Evolutionary conservation across 2,888 invertebrate genomes (phyloP).

Genomic region (Dyspetes luteomarginatus): DNA sequence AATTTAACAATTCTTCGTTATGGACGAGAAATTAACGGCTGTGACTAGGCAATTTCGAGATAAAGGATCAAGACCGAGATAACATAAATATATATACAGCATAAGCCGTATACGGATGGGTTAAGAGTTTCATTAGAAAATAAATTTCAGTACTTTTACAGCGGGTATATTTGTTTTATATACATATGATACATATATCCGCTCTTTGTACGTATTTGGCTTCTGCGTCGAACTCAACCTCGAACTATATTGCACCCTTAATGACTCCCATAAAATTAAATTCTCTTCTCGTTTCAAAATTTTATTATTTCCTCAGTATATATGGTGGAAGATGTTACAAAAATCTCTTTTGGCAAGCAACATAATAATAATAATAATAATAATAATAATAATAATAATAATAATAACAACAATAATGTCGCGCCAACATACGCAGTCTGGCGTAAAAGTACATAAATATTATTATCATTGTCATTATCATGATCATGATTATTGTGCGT

Average conservation of each 20-base stretch:
- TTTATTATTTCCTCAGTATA: too few relatives aligned
- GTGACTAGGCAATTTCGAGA: slow-evolving; percentile 23
- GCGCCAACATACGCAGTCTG: not conserved
- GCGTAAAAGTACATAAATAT: not conserved
- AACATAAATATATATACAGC: not conserved
- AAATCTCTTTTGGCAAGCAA: too few relatives aligned
- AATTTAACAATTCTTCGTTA: not conserved
- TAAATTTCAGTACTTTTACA: slow-evolving; percentile 27
- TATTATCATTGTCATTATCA: not conserved
- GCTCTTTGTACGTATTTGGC: not conserved
- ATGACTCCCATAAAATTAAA: slow-evolving; percentile 25
- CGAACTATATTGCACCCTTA: slow-evolving; percentile 12
- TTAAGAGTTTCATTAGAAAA: slow-evolving; percentile 34
- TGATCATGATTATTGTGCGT: too few relatives aligned
- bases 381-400: not conserved
- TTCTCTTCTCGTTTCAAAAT: not conserved
- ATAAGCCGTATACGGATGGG: not conserved
- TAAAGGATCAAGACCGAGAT: not conserved
- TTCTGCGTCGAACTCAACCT: not conserved
- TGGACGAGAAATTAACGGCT: not conserved
- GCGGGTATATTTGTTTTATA: not conserved
- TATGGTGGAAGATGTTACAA: too few relatives aligned
- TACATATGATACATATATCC: not conserved
- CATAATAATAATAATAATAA: not conserved
- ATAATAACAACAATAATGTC: not conserved